These are phyloP conservation scores for Stegodyphus mimosarum DNA, from an alignment of 1,140 invertebrate species.

Conservation along the genomic window DNA sequence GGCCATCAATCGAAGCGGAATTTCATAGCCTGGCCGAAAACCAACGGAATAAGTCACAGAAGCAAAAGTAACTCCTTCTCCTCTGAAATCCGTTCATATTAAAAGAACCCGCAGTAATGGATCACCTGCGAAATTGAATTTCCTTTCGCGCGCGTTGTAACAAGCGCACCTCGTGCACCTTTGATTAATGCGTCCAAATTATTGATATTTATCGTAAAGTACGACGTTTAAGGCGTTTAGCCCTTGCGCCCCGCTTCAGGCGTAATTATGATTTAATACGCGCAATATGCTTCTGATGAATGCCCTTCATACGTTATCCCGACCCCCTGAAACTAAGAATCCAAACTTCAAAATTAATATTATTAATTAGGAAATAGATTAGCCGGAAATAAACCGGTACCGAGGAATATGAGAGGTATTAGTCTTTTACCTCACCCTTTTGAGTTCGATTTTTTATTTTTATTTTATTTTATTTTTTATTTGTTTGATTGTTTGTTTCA, in stretches of 20 bases:
- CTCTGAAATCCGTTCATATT: conserved; percentile 48
- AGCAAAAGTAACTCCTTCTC: conserved; percentile 18
- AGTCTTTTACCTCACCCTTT: conserved; percentile 19
- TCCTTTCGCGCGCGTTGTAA: conserved; percentile 32
- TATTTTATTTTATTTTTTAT: too few species aligned
- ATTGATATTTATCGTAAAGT: conserved; percentile 58
- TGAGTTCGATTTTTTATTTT: too few species aligned
- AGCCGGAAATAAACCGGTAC: conserved; percentile 27
- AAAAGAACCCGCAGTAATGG: conserved; percentile 47
- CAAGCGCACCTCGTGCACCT: conserved; percentile 46
- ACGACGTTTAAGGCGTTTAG: conserved; percentile 22
- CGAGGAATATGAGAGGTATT: conserved; percentile 43
- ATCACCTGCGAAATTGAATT: conserved; percentile 58
- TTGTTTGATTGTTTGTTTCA: too few species aligned
- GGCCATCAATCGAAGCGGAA: conserved; percentile 6
- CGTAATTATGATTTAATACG: conserved; percentile 58
- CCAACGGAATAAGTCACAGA: conserved; percentile 28
- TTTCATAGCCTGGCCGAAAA: not conserved
- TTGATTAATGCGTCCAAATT: conserved; percentile 53
- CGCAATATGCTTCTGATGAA: conserved; percentile 49
- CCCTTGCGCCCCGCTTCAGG: conserved; percentile 4
- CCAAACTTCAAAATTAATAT: conserved; percentile 55
- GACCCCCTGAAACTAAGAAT: conserved; percentile 30
- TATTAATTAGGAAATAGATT: conserved; percentile 55
- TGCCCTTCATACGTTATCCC: conserved; percentile 39